Evolutionary conservation across 2,797 vertebrate genomes (phyloP).

Genomic region (Cyprinella venusta): DNA sequence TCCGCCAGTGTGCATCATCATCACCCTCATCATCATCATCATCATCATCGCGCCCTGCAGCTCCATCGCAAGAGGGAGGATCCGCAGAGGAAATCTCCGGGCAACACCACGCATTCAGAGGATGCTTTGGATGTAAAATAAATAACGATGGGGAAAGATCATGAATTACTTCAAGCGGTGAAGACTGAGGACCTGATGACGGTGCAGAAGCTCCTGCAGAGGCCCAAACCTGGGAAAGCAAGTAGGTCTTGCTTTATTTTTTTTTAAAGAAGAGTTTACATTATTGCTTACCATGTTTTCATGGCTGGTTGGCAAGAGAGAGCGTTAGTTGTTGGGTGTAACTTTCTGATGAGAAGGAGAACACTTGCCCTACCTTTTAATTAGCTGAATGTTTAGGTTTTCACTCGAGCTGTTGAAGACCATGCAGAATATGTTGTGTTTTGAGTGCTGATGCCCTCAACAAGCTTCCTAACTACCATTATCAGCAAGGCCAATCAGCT

Average conservation of each 20-base stretch:
- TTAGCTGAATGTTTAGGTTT: constrained; percentile 12
- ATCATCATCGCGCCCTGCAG: constrained; percentile 56
- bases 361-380: constrained; percentile 5
- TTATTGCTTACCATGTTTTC: constrained; percentile 29
- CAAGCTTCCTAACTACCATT: background rate
- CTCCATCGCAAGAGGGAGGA: constrained; percentile 64
- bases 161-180: constrained; percentile 97
- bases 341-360: background rate
- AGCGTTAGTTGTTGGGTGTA: constrained; percentile 5
- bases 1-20: constrained; percentile 46
- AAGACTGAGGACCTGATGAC: constrained; percentile 96
- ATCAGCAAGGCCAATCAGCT: background rate
- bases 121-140: constrained; percentile 77
- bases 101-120: constrained; percentile 63
- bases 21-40: constrained; percentile 30
- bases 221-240: constrained; percentile 94
- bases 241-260: constrained; percentile 76
- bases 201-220: constrained; percentile 97
- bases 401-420: background rate
- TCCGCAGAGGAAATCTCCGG: constrained; percentile 66
- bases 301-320: constrained; percentile 13
- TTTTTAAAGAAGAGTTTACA: background rate
- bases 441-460: background rate
- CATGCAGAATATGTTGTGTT: background rate
- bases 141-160: constrained; percentile 95